A percentile compares a stretch with the other conserved stretches of the same genome.
phyloP scores from a whole-genome alignment of 2,888 invertebrate species.

The Graphium colonna region DNA sequence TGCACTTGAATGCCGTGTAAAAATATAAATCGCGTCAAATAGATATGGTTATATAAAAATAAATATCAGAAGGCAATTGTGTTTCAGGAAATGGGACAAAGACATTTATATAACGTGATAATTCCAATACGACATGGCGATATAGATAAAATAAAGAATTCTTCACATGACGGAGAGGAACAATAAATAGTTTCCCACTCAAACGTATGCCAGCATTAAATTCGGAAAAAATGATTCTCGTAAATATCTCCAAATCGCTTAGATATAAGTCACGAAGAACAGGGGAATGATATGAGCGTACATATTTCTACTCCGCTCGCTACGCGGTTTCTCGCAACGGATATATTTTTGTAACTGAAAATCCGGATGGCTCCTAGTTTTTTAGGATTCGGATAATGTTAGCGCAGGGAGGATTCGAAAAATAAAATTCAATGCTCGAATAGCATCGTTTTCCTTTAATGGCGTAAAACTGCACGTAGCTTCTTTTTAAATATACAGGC shows the following conservation, averaged over 20 bases:
- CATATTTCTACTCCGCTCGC: slow-evolving; percentile 18
- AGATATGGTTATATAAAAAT: too few species aligned
- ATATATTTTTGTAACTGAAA: slow-evolving; percentile 14
- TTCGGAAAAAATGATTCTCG: slow-evolving; percentile 17
- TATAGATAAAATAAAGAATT: background rate
- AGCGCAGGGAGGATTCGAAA: background rate
- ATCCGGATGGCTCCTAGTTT: slow-evolving; percentile 15
- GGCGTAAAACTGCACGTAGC: slow-evolving; percentile 1
- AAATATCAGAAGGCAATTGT: too few species aligned
- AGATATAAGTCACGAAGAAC: slow-evolving; percentile 6
- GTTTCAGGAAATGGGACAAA: too few species aligned
- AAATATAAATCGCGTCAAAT: too few species aligned
- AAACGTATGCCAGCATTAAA: slow-evolving; percentile 15
- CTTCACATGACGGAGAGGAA: slow-evolving; percentile 7
- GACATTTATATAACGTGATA: too few species aligned
- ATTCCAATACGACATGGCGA: background rate
- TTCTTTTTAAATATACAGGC: background rate
- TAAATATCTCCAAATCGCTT: slow-evolving; percentile 11
- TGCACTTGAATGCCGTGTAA: too few species aligned
- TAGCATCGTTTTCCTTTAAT: slow-evolving; percentile 13
- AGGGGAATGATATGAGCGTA: slow-evolving; percentile 13
- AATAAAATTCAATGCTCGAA: slow-evolving; percentile 15
- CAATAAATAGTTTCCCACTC: slow-evolving; percentile 14
- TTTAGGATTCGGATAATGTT: slow-evolving; percentile 13
- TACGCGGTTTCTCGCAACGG: slow-evolving; percentile 7